Evolutionary conservation across 2,888 invertebrate genomes (phyloP).

Genomic region (Cosmia trapezina): DNA sequence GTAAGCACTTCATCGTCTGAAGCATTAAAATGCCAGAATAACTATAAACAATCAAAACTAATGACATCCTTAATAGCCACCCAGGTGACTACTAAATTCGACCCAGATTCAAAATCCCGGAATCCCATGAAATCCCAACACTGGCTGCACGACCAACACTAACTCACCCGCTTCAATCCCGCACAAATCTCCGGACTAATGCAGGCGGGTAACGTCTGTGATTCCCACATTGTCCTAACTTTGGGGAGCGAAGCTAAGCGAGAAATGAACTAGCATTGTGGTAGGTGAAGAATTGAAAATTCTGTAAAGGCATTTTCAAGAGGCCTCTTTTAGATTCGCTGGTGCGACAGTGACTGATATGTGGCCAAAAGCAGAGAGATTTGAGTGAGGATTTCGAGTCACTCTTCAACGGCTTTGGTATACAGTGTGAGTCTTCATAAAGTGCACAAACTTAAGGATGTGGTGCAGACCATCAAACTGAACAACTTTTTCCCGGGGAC

Average conservation of each 20-base stretch:
- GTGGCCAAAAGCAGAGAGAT: slow-evolving; percentile 14
- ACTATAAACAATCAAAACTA: slow-evolving; percentile 44
- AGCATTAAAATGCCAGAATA: slow-evolving; percentile 2
- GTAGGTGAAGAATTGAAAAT: slow-evolving; percentile 47
- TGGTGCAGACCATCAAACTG: too few species aligned
- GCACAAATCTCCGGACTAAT: slow-evolving; percentile 68
- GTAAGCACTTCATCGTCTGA: not conserved
- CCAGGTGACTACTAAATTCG: slow-evolving; percentile 61
- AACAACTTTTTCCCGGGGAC: too few species aligned
- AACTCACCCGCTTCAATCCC: slow-evolving; percentile 65
- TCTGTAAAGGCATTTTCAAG: slow-evolving; percentile 25
- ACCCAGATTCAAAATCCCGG: slow-evolving; percentile 57
- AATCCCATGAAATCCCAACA: slow-evolving; percentile 60
- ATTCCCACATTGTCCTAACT: slow-evolving; percentile 69
- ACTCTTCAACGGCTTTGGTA: not conserved
- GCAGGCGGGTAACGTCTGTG: slow-evolving; percentile 62
- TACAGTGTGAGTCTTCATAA: too few species aligned
- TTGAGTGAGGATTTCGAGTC: slow-evolving; percentile 4
- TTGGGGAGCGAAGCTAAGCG: slow-evolving; percentile 50
- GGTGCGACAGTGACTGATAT: slow-evolving; percentile 26
- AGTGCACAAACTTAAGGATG: too few species aligned
- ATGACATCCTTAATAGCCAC: slow-evolving; percentile 42
- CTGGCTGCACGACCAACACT: slow-evolving; percentile 59
- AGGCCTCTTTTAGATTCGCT: slow-evolving; percentile 33
- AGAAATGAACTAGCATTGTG: slow-evolving; percentile 38